These are phyloP conservation scores for Tolmerus cingulatus DNA, from an alignment of 2,888 invertebrate species.

Conservation along the genomic window DNA sequence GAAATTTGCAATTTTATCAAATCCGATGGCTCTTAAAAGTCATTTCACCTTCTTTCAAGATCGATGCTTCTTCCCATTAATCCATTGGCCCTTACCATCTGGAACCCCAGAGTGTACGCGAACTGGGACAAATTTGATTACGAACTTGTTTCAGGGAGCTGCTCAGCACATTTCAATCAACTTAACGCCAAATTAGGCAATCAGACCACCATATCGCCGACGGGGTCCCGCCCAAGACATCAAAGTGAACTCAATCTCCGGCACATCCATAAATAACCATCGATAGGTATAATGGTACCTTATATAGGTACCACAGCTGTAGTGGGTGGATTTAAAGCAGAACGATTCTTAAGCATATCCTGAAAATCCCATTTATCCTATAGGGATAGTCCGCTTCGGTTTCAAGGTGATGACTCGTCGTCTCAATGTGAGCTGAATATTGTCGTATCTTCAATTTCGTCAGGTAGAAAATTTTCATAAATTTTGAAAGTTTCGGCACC, in stretches of 20 bases:
- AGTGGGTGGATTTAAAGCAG: not conserved
- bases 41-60: not conserved
- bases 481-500: not conserved
- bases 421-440: not conserved
- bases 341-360: not conserved
- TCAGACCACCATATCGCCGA: not conserved
- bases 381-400: not conserved
- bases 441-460: not conserved
- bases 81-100: not conserved
- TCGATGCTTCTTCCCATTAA: not conserved
- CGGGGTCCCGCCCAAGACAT: not conserved
- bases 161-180: conserved; percentile 1
- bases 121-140: not conserved
- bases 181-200: conserved; percentile 31
- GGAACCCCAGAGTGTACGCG: not conserved
- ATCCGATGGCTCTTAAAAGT: not conserved
- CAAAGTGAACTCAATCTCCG: not conserved
- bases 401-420: not conserved
- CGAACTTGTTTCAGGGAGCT: not conserved
- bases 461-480: not conserved
- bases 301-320: not conserved
- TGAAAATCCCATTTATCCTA: not conserved
- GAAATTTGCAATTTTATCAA: not conserved
- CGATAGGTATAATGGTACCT: not conserved
- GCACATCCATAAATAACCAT: not conserved